Conservation (phyloP, 1,140 invertebrate genomes). For the Orchestia grillus region DNA sequence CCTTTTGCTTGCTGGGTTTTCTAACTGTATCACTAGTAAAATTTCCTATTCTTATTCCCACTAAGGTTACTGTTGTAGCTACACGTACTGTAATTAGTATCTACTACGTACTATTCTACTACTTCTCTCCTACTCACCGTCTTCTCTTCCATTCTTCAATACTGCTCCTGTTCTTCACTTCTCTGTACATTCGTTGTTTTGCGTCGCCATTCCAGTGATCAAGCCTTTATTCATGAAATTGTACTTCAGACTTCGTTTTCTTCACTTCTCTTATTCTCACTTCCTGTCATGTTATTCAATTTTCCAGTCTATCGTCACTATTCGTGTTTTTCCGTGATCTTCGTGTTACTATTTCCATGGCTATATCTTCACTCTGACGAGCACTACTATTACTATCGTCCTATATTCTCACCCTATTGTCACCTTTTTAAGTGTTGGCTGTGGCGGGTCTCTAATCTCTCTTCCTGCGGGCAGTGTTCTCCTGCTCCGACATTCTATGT, state of each 20-base stretch:
- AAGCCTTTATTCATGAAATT: background rate
- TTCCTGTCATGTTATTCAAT: background rate
- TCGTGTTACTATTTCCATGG: background rate
- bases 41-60: slow-evolving; percentile 52
- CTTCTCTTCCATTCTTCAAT: background rate
- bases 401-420: background rate
- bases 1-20: slow-evolving; percentile 52
- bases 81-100: slow-evolving; percentile 54
- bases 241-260: background rate
- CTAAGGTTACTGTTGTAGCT: slow-evolving; percentile 53
- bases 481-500: background rate
- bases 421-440: background rate
- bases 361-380: background rate
- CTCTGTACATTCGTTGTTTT: background rate
- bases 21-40: slow-evolving; percentile 51
- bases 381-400: background rate
- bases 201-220: background rate
- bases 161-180: background rate
- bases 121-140: background rate
- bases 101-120: slow-evolving; percentile 13
- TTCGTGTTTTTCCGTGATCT: background rate
- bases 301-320: background rate
- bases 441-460: background rate
- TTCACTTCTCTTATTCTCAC: background rate
- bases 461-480: background rate